Evolutionary conservation across 2,888 invertebrate species (phyloP), one percentile per base, ranked within the genome.

Genomic region (Mellilla xanthometata): DNA sequence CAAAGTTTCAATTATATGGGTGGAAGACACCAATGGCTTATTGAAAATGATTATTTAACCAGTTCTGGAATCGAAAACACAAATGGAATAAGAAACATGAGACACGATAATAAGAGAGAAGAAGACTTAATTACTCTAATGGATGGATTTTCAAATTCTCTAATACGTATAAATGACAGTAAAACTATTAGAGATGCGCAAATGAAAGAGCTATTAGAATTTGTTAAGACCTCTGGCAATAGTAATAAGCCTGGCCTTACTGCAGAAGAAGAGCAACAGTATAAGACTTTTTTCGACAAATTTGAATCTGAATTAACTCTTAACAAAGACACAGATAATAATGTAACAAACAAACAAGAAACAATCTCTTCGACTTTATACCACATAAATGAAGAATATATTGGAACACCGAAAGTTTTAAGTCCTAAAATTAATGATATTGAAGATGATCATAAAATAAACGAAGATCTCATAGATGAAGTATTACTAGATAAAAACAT

Each of bases 181-280:
- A 48, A 36, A 26, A 24, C 44, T 30, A 38, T 50, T 12, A 13
- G 12, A 11, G 46, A 54, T 23, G 31, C n/a, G 0, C 54, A 52
- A 44, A 27, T 52, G 1, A 48, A 50, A 31, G 50, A 48, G 35
- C 45, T 55, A 4, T 44, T 52, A 35, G 42, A 52, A 2, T 50
- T 49, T 38, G 13, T 42, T 6, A 34, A 12, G 10, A 49, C 42
- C 5, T 31, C 35, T 13, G 13, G 30, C 3, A 15, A 13, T 2
- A 10, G 10, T 7, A 34, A 28, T 8, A 19, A 19, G 6, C 5
- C 2, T 8, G 3, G 15, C 30, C 15, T 28, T 8, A 39, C 39
- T 22, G 7, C 3, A 27, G 24, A 34, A 19, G 23, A 40, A 26
- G 22, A 40, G n/a, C 24, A 9, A 43, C 11, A 54, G 30, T 46